Percentiles rank a stretch among this genome's conserved stretches.
Conservation (phyloP, 2,888 invertebrate species). For the Oscheius sp. region DNA sequence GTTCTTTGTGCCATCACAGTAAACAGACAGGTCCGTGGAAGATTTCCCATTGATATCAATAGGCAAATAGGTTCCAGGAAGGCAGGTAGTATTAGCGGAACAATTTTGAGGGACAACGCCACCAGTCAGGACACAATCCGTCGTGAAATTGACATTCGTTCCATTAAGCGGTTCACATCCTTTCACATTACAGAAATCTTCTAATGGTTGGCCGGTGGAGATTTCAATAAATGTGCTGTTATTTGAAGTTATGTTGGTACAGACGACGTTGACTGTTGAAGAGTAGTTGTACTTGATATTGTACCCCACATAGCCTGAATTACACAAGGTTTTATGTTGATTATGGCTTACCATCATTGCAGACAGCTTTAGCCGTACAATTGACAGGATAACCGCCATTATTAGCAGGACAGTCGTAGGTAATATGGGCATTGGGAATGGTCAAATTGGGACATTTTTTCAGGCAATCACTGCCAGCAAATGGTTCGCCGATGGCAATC, state of each 20-base stretch:
- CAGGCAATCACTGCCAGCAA: background rate
- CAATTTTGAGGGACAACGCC: background rate
- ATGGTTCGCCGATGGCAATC: background rate
- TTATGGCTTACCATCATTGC: background rate
- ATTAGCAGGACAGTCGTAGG: no score
- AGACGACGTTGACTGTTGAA: background rate
- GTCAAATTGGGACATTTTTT: background rate
- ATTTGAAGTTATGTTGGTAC: background rate
- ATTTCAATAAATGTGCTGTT: conserved; percentile 5
- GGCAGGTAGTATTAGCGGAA: background rate
- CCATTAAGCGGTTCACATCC: background rate
- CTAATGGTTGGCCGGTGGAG: background rate
- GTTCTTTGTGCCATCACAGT: background rate
- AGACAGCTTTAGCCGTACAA: background rate
- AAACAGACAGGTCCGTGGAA: background rate
- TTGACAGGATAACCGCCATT: background rate
- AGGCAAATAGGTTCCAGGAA: background rate
- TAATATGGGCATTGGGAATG: background rate
- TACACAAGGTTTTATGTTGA: background rate
- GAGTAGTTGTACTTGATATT: background rate
- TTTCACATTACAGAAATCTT: background rate
- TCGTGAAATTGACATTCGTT: background rate
- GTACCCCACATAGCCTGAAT: background rate
- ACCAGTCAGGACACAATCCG: background rate
- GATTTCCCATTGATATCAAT: background rate